These are phyloP conservation scores for Montipora cactus DNA, from an alignment of 64 coral and sea anemone species.

Conservation along the genomic window DNA sequence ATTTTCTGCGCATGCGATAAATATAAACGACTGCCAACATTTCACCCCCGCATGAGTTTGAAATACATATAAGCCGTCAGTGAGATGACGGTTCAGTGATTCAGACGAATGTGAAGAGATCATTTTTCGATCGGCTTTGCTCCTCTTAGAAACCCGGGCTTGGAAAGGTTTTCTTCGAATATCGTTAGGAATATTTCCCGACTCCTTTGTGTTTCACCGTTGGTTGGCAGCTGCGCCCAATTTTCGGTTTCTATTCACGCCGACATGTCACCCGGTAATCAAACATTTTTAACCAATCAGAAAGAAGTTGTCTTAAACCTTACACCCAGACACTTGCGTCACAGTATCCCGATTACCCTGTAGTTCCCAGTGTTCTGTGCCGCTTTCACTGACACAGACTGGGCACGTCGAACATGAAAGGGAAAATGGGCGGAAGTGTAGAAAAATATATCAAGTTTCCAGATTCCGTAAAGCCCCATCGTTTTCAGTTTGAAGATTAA, in stretches of 20 bases:
- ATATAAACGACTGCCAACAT: not conserved
- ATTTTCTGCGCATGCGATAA: constrained; percentile 51
- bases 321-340: not conserved
- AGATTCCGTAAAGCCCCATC: too few relatives aligned
- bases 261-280: constrained; percentile 16
- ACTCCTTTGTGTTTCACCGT: not conserved
- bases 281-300: constrained; percentile 26
- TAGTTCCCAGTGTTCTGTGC: constrained; percentile 8
- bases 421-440: too few relatives aligned
- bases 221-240: constrained; percentile 29
- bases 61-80: not conserved
- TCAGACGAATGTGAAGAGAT: not conserved
- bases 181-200: constrained; percentile 23
- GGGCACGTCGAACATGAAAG: too few relatives aligned
- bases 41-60: not conserved
- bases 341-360: not conserved
- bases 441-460: too few relatives aligned
- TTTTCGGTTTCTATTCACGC: constrained; percentile 5
- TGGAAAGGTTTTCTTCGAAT: not conserved
- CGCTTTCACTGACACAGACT: too few relatives aligned
- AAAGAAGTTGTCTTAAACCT: not conserved
- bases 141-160: not conserved
- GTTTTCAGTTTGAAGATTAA: too few relatives aligned
- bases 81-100: not conserved
- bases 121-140: not conserved